These are phyloP conservation scores for Oscheius sp. DNA, from an alignment of 2,888 invertebrate genomes.

Conservation along the genomic window DNA sequence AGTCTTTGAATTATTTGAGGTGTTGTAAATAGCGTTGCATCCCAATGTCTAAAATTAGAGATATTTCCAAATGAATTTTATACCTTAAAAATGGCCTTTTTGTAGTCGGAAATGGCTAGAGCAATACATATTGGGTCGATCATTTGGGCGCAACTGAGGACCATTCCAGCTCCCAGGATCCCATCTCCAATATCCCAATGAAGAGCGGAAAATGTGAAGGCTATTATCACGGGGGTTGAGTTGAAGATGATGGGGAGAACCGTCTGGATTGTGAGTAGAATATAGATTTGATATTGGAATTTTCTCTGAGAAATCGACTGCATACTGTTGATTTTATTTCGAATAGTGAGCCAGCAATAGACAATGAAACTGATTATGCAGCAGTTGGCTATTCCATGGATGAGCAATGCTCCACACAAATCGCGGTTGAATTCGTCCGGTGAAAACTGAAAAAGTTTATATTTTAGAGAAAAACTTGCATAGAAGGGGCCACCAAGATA, in stretches of 20 bases:
- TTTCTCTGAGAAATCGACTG: not conserved
- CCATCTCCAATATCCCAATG: not conserved
- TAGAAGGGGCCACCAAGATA: constrained; percentile 5
- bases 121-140: constrained; percentile 6
- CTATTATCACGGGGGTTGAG: not conserved
- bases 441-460: not conserved
- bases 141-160: not conserved
- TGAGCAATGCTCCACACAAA: not conserved
- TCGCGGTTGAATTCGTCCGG: not conserved
- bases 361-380: not conserved
- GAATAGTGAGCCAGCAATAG: not conserved
- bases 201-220: constrained; percentile 1
- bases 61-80: too few relatives aligned
- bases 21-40: too few relatives aligned
- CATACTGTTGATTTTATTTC: not conserved
- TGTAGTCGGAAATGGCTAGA: not conserved
- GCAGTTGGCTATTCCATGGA: not conserved
- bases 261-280: constrained; percentile 1
- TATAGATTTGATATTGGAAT: constrained; percentile 8
- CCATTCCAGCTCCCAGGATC: not conserved
- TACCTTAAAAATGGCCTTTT: constrained; percentile 4
- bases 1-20: too few relatives aligned
- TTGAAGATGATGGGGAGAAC: constrained; percentile 1
- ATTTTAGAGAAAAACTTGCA: not conserved
- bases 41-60: too few relatives aligned